A percentile compares a stretch with the other conserved stretches of the same genome.
Evolutionary conservation across 2,888 invertebrate genomes (phyloP).

Genomic region (Saturnia pavonia): DNA sequence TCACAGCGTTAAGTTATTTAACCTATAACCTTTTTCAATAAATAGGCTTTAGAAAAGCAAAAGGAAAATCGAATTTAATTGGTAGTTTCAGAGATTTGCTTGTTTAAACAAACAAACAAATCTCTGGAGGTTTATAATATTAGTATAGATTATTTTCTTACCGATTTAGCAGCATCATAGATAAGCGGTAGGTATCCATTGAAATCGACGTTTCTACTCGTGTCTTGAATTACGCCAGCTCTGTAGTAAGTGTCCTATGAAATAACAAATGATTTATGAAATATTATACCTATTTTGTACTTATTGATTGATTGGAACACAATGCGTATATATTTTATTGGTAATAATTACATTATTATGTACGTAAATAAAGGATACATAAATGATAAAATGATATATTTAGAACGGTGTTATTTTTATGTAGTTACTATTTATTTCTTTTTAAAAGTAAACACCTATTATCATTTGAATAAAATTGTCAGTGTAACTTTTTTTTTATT

Average conservation of each 20-base stretch:
- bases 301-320: background rate
- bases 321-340: background rate
- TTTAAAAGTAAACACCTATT: too few species aligned
- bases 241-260: conserved; percentile 53
- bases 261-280: background rate
- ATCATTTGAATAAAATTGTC: too few species aligned
- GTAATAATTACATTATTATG: background rate
- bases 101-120: too few species aligned
- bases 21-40: too few species aligned
- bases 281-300: too few species aligned
- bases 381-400: background rate
- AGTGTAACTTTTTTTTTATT: too few species aligned
- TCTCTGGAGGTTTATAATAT: too few species aligned
- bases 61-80: too few species aligned
- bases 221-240: conserved; percentile 41
- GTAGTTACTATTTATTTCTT: background rate
- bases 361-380: background rate
- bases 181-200: conserved; percentile 39
- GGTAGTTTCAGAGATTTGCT: too few species aligned
- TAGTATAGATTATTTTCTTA: conserved; percentile 36
- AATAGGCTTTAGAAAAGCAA: too few species aligned
- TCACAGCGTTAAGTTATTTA: too few species aligned
- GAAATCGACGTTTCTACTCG: conserved; percentile 29
- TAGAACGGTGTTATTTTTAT: background rate
- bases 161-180: conserved; percentile 47